Evolutionary conservation across 2,113 vertebrate species (phyloP).

Genomic region (Crocuta crocuta): DNA sequence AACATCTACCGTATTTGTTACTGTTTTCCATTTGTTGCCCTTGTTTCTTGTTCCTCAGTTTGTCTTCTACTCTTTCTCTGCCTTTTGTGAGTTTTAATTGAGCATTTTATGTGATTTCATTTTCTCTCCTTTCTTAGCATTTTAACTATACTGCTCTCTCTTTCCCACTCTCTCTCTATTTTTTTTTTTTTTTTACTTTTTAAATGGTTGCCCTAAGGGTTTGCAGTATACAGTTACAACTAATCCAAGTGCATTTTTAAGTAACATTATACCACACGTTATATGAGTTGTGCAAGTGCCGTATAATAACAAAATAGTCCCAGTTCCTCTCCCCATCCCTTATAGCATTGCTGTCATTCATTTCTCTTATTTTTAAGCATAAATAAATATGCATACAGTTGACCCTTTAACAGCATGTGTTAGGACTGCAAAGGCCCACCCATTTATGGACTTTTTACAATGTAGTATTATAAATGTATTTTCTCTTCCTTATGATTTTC

Average conservation of each 20-base stretch:
- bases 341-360: neutral
- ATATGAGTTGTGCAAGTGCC: neutral
- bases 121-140: neutral
- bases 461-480: neutral
- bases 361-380: neutral
- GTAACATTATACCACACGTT: neutral
- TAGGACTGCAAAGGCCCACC: neutral
- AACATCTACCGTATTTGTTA: neutral
- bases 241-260: neutral
- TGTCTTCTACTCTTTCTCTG: neutral
- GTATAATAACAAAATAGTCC: neutral
- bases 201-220: neutral
- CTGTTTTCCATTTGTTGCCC: neutral
- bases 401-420: neutral
- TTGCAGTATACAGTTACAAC: neutral
- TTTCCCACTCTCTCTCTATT: too few species aligned
- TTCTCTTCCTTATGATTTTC: neutral
- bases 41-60: neutral
- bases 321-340: neutral
- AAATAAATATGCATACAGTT: neutral
- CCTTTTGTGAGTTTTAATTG: neutral
- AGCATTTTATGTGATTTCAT: neutral
- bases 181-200: neutral
- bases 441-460: neutral
- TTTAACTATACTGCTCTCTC: neutral